Percentiles rank a stretch among this genome's conserved stretches.
phyloP scores from a whole-genome alignment of 1,140 invertebrate species.

The Zaprionus kolodkinae region DNA sequence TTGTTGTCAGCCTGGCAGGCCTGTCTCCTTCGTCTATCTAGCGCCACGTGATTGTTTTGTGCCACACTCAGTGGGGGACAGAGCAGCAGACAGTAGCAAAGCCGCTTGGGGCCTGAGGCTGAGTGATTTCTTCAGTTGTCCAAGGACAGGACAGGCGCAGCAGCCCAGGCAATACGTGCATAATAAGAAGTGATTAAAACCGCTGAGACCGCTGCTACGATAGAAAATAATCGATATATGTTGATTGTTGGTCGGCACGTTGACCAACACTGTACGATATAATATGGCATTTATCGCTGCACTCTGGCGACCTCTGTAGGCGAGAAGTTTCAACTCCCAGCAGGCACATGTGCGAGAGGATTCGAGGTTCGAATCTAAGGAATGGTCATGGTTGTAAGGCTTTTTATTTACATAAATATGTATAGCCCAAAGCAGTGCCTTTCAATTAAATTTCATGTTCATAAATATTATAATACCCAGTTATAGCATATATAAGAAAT shows the following conservation, averaged over 20 bases:
- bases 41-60: slow-evolving; percentile 76
- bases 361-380: neutral
- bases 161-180: slow-evolving; percentile 28
- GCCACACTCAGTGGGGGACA: slow-evolving; percentile 21
- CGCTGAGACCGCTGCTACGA: neutral
- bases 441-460: too few relatives aligned
- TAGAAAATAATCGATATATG: neutral
- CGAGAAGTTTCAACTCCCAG: neutral
- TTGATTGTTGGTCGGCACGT: neutral
- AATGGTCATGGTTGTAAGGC: too few relatives aligned
- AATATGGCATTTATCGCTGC: neutral
- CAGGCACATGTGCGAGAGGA: neutral
- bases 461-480: neutral
- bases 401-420: too few relatives aligned
- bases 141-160: slow-evolving; percentile 32
- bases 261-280: neutral
- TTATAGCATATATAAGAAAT: too few relatives aligned
- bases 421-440: too few relatives aligned
- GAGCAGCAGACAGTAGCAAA: neutral
- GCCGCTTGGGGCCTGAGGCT: slow-evolving; percentile 29
- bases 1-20: slow-evolving; percentile 73
- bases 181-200: slow-evolving; percentile 79
- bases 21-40: slow-evolving; percentile 55
- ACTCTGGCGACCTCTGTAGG: neutral
- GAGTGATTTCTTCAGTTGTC: slow-evolving; percentile 46